Percentiles rank a stretch among this genome's conserved stretches.
Evolutionary conservation across 2,888 invertebrate genomes (phyloP).

Genomic region (Troides helena): DNA sequence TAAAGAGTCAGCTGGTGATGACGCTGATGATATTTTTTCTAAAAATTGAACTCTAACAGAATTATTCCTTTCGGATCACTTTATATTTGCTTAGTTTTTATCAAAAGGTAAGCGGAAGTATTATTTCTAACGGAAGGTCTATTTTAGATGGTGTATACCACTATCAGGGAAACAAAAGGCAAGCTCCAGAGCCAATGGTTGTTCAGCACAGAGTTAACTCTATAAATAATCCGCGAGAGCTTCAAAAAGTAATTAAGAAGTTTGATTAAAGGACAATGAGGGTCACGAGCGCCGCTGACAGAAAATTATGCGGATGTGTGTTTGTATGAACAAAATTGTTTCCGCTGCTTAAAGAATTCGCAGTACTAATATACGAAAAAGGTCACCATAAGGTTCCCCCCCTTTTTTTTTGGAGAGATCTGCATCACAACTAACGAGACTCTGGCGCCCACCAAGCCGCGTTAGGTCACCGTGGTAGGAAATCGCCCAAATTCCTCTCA

Average conservation of each 20-base stretch:
- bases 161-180: constrained; percentile 9
- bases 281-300: not conserved
- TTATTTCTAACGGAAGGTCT: not conserved
- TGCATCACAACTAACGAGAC: too few species aligned
- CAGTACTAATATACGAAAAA: too few species aligned
- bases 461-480: too few species aligned
- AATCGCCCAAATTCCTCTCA: too few species aligned
- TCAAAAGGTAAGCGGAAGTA: not conserved
- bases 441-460: too few species aligned
- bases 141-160: not conserved
- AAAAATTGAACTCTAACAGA: too few species aligned
- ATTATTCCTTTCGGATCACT: too few species aligned
- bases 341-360: not conserved
- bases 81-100: too few species aligned
- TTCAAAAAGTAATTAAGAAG: constrained; percentile 26
- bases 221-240: constrained; percentile 21
- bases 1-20: too few species aligned
- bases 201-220: constrained; percentile 6
- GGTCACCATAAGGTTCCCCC: too few species aligned
- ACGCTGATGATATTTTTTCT: too few species aligned
- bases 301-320: not conserved
- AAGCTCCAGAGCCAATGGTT: not conserved
- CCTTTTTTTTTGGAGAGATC: too few species aligned
- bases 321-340: not conserved
- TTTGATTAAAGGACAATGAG: constrained; percentile 25